Conservation (phyloP, 2,888 invertebrate genomes). For the Mongoloraphidia duomilia region DNA sequence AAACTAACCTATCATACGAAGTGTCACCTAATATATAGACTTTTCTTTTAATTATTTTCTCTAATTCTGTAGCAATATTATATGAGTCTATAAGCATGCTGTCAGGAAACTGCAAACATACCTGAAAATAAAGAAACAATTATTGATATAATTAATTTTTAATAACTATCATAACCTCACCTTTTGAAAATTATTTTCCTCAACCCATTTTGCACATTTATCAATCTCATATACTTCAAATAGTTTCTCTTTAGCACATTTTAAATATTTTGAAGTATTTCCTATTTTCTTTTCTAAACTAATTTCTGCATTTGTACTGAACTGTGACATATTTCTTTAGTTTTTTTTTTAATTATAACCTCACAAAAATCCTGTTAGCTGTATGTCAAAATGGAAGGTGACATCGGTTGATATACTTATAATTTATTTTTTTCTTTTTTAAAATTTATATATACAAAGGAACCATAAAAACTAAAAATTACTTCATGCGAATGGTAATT, state of each 20-base stretch:
- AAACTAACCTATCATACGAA: constrained; percentile 64
- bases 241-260: constrained; percentile 25
- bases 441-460: neutral
- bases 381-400: neutral
- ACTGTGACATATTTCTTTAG: constrained; percentile 28
- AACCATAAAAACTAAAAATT: too few species aligned
- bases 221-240: constrained; percentile 40
- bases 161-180: constrained; percentile 31
- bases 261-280: constrained; percentile 14
- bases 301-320: constrained; percentile 37
- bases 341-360: neutral
- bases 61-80: constrained; percentile 41
- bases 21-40: constrained; percentile 81
- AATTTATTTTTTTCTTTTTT: neutral
- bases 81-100: constrained; percentile 54
- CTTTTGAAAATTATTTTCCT: constrained; percentile 44
- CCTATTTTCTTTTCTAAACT: constrained; percentile 37
- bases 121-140: constrained; percentile 34
- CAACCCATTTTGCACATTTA: constrained; percentile 55
- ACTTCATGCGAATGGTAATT: too few species aligned
- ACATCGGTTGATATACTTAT: neutral
- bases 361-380: neutral
- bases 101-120: constrained; percentile 88
- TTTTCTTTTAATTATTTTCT: constrained; percentile 36
- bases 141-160: constrained; percentile 5